Percentiles rank a stretch among this genome's conserved stretches.
phyloP scores from a whole-genome alignment of 2,888 invertebrate genomes.

The Erannis defoliaria region DNA sequence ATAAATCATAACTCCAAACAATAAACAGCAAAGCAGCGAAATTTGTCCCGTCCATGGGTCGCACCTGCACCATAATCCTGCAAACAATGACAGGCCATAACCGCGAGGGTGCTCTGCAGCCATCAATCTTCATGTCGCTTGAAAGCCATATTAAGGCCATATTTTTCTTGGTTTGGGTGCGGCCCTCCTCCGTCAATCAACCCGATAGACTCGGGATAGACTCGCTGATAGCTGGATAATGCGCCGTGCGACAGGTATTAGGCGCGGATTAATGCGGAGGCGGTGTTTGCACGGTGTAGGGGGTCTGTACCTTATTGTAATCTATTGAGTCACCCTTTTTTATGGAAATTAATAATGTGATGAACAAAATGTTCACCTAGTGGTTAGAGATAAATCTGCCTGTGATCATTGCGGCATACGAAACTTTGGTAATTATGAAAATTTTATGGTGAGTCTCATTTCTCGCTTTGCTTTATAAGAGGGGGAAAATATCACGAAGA shows the following conservation, averaged over 20 bases:
- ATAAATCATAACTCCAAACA: background rate
- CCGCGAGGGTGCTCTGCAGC: constrained; percentile 33
- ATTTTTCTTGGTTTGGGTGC: constrained; percentile 65
- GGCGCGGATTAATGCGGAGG: constrained; percentile 10
- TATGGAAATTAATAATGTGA: too few relatives aligned
- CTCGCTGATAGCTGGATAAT: constrained; percentile 24
- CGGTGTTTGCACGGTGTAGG: background rate
- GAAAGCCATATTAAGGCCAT: constrained; percentile 70
- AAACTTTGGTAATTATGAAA: too few relatives aligned
- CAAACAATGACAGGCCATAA: constrained; percentile 44
- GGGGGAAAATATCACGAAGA: too few relatives aligned
- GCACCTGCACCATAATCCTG: constrained; percentile 22
- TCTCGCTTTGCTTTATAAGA: too few relatives aligned
- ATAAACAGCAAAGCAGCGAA: constrained; percentile 33
- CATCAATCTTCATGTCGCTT: constrained; percentile 81
- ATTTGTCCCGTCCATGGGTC: constrained; percentile 9
- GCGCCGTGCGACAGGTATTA: constrained; percentile 20
- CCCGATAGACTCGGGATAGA: constrained; percentile 67
- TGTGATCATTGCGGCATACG: too few relatives aligned
- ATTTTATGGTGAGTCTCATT: too few relatives aligned
- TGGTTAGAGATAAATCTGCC: too few relatives aligned
- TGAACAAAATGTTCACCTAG: too few relatives aligned
- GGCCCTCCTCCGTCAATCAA: constrained; percentile 74
- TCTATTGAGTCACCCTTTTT: background rate
- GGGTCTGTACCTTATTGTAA: background rate